Base-by-base conservation (phyloP, 2,113 vertebrate species). In the Clupea harengus region DNA sequence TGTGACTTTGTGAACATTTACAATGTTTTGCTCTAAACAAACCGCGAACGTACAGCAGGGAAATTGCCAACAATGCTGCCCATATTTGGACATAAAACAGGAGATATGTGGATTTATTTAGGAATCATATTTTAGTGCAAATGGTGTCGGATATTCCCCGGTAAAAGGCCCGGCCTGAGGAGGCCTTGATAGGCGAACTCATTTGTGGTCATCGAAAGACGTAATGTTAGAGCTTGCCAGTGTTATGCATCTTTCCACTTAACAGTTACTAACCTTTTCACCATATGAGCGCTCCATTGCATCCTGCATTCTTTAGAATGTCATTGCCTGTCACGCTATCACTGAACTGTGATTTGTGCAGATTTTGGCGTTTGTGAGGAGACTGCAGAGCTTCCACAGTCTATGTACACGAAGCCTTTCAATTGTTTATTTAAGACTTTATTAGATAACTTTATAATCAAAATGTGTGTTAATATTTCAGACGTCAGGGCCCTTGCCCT, bases 341-440 rank as follows among this genome's bases (percentile, higher is more conserved):
- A 60, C 18, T 22, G 54, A 22, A 20, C 18, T 22, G 6, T 60
- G 4, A 22, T 22, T 60, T 60, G 54, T 22, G 54, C 20, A 6
- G 54, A 60, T 20, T 60, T 60, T 60, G 52, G 4, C 22, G 20
- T 60, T 18, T 22, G 18, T 6, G 52, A 54, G 15, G 2, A 54
- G 52, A 54, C 13, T 18, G 52, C 2, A 54, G 3, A 15, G 50
- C 50, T 52, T 52, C 11, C 13, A 18, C 52, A 13, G 52, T 52
- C 2, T 18, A 54, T 54, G 52, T 54, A 54, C 15, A 5, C 17
- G 15, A 18, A 17, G 4, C 11, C 52, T 17, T 49, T 49, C 47
- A 83, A 18, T 72, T 81, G 45, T 85, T 49, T n/a, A 47, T 75
- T 87, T 87, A 18, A 22, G 20, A 1, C 17, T 64, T 72, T 72